These are phyloP conservation scores for Muraenolepis orangiensis DNA, from an alignment of 2,797 vertebrate genomes.

Conservation along the genomic window DNA sequence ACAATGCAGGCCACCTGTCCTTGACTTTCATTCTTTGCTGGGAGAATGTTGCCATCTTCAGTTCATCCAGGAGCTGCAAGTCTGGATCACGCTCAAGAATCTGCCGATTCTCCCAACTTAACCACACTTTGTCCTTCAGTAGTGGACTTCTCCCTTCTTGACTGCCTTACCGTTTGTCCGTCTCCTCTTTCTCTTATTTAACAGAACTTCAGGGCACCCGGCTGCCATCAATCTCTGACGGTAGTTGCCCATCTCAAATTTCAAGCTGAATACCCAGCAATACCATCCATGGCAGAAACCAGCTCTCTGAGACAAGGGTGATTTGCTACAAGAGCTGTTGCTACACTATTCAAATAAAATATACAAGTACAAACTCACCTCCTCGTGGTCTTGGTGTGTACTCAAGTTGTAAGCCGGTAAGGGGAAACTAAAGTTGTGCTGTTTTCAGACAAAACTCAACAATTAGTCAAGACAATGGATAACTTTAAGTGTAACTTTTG, in stretches of 20 bases:
- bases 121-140: constrained; percentile 21
- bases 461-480: too few relatives aligned
- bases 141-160: constrained; percentile 29
- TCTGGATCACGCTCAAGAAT: constrained; percentile 32
- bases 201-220: constrained; percentile 37
- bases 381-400: too few relatives aligned
- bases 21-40: too few relatives aligned
- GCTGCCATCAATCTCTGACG: constrained; percentile 28
- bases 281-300: constrained; percentile 31
- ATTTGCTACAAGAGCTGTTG: constrained; percentile 36
- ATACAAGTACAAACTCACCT: too few relatives aligned
- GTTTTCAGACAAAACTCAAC: too few relatives aligned
- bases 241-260: constrained; percentile 43
- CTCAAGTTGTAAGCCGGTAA: too few relatives aligned
- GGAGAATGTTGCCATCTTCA: too few relatives aligned
- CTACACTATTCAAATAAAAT: too few relatives aligned
- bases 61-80: constrained; percentile 7
- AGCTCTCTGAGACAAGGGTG: constrained; percentile 35
- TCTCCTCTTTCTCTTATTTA: constrained; percentile 36
- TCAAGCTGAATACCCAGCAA: constrained; percentile 28
- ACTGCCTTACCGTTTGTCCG: constrained; percentile 3
- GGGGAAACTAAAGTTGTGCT: too few relatives aligned
- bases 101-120: constrained; percentile 20
- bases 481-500: too few relatives aligned
- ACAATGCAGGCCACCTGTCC: too few relatives aligned